phyloP scores from a whole-genome alignment of 2,888 invertebrate species.

The Sturmia bella region DNA sequence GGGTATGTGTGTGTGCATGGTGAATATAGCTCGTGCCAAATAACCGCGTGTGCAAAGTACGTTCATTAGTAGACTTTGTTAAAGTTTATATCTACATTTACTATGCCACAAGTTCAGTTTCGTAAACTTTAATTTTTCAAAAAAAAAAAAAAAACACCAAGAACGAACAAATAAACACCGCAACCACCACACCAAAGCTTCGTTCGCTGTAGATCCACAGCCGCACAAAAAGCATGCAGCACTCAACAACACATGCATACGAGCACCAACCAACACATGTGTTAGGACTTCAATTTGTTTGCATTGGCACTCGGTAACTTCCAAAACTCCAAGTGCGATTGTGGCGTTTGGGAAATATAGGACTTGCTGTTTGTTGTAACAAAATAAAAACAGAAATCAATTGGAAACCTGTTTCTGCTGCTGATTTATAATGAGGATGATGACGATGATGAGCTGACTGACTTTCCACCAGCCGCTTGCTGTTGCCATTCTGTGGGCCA shows the following conservation, averaged over 20 bases:
- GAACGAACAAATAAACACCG: background rate
- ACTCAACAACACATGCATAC: background rate
- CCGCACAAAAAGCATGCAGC: constrained; percentile 4
- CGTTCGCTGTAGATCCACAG: background rate
- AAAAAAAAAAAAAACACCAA: background rate
- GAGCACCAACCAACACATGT: background rate
- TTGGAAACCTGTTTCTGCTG: constrained; percentile 46
- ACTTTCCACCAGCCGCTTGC: constrained; percentile 44
- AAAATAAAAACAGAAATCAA: constrained; percentile 11
- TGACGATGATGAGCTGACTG: constrained; percentile 20
- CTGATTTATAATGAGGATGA: constrained; percentile 5
- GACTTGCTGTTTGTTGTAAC: constrained; percentile 12
- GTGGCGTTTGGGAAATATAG: constrained; percentile 39
- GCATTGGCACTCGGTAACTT: constrained; percentile 63
- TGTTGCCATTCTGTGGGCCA: constrained; percentile 20
- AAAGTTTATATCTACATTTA: constrained; percentile 54
- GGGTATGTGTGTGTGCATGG: constrained; percentile 8
- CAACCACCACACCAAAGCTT: background rate
- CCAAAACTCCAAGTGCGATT: constrained; percentile 50
- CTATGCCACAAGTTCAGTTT: constrained; percentile 40
- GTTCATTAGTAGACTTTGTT: constrained; percentile 71
- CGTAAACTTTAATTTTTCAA: constrained; percentile 31
- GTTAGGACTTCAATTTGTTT: constrained; percentile 61
- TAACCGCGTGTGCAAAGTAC: constrained; percentile 81
- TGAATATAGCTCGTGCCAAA: constrained; percentile 79